These are phyloP conservation scores for Biston betularia DNA, from an alignment of 2,888 invertebrate genomes.

Conservation along the genomic window DNA sequence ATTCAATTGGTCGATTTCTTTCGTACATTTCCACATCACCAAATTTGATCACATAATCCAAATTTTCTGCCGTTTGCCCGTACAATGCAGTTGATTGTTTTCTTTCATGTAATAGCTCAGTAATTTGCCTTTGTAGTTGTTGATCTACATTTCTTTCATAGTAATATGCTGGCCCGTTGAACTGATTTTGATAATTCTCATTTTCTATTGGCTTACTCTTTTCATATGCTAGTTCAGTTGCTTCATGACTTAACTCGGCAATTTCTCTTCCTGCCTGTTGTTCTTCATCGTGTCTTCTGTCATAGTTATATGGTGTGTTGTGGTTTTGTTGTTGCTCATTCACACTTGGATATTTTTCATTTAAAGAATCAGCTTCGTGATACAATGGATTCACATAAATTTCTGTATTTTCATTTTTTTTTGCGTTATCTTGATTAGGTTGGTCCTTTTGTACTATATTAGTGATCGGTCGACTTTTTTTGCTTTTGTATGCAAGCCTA, in stretches of 20 bases:
- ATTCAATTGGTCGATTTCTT: not conserved
- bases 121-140: not conserved
- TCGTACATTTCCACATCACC: not conserved
- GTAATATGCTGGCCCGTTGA: not conserved
- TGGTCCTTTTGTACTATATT: not conserved
- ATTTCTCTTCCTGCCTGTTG: constrained; percentile 2
- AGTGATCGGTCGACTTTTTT: not conserved
- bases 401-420: not conserved
- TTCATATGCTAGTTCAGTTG: not conserved
- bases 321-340: not conserved
- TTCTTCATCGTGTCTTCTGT: not conserved
- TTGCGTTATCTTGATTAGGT: not conserved
- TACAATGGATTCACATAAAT: not conserved
- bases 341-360: not conserved
- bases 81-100: not conserved
- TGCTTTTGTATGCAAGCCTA: constrained; percentile 15
- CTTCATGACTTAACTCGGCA: not conserved
- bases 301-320: not conserved
- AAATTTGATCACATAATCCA: not conserved
- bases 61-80: not conserved
- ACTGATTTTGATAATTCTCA: not conserved
- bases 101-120: not conserved
- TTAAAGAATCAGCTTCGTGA: not conserved
- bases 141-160: not conserved
- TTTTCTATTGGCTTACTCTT: not conserved